These are phyloP conservation scores for Cinara cedri DNA, from an alignment of 2,888 invertebrate species.

Conservation along the genomic window DNA sequence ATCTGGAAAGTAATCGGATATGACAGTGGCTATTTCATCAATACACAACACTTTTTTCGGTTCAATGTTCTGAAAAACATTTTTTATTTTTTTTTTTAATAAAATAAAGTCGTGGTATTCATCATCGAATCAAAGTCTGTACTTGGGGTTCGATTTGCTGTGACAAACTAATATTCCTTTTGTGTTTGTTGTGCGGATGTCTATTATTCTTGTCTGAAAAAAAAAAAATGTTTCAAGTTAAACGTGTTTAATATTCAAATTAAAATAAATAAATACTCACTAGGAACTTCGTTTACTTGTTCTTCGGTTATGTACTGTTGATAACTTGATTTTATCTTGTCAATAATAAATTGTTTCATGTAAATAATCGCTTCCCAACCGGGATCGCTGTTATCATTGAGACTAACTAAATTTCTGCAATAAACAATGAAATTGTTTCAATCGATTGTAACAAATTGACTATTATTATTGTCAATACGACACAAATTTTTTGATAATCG, in stretches of 20 bases:
- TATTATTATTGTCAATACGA: too few relatives aligned
- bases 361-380: constrained; percentile 94
- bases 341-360: constrained; percentile 79
- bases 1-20: constrained; percentile 82
- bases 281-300: constrained; percentile 59
- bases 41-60: constrained; percentile 78
- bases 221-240: neutral
- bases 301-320: constrained; percentile 69
- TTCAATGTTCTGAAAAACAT: constrained; percentile 62
- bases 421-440: neutral
- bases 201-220: constrained; percentile 52
- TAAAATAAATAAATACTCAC: constrained; percentile 38
- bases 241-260: neutral
- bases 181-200: constrained; percentile 58
- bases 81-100: neutral
- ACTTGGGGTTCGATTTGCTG: constrained; percentile 58
- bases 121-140: neutral
- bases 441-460: too few relatives aligned
- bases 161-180: constrained; percentile 58
- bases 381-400: constrained; percentile 84
- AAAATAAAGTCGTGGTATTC: too few relatives aligned
- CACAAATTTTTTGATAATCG: too few relatives aligned
- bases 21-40: constrained; percentile 78
- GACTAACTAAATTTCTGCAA: constrained; percentile 70
- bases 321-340: constrained; percentile 71